Percentiles rank a stretch among this genome's conserved stretches.
Conservation (phyloP, 2,797 vertebrate genomes). For the Squalus acanthias region DNA sequence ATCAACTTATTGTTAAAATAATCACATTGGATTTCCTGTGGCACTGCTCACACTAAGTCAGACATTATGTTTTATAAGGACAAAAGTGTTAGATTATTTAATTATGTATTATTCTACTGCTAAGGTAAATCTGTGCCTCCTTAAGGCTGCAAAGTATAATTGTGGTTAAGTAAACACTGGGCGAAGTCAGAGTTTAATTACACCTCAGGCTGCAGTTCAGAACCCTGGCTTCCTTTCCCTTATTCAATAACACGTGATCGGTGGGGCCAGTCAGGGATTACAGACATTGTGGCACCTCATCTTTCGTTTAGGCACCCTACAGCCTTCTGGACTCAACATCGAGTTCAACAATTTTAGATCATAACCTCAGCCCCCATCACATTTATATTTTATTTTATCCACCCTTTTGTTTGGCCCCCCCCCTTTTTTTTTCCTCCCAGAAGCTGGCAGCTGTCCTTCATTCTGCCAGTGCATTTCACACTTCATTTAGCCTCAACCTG, state of each 20-base stretch:
- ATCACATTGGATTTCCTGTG: neutral
- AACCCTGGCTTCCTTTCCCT: neutral
- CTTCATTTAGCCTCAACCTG: too few relatives aligned
- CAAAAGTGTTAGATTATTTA: neutral
- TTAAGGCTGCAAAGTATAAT: neutral
- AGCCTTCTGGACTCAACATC: too few relatives aligned
- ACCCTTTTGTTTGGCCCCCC: too few relatives aligned
- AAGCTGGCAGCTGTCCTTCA: too few relatives aligned
- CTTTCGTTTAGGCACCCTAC: too few relatives aligned
- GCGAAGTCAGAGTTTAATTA: neutral
- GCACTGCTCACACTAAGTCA: neutral
- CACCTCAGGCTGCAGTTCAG: neutral
- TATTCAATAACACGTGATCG: neutral
- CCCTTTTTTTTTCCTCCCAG: too few relatives aligned
- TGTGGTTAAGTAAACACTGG: neutral
- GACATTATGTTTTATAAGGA: neutral
- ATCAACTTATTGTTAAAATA: neutral
- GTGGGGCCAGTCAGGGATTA: neutral
- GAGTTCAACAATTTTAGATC: too few relatives aligned
- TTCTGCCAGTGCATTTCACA: too few relatives aligned
- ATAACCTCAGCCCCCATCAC: too few relatives aligned
- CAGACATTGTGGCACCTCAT: neutral
- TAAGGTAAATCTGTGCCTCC: neutral
- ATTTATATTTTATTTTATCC: too few relatives aligned
- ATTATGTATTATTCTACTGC: neutral